A percentile compares a stretch with the other conserved stretches of the same genome.
These are phyloP conservation scores for Notothenia rossii DNA, from an alignment of 2,113 vertebrate genomes.

Conservation along the genomic window DNA sequence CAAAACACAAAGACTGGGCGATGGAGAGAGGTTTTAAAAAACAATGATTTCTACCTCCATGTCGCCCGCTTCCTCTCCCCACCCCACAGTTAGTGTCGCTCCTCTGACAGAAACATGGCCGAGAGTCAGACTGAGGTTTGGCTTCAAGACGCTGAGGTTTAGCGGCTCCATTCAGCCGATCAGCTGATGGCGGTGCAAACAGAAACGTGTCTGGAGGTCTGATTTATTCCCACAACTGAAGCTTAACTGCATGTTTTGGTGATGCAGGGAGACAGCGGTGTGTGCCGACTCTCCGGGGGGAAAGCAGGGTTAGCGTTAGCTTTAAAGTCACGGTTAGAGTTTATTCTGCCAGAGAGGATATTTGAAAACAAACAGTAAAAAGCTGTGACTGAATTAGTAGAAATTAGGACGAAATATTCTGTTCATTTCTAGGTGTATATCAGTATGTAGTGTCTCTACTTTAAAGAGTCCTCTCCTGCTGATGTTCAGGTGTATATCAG, in stretches of 20 bases:
- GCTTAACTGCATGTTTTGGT: neutral
- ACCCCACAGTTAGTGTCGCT: conserved; percentile 40
- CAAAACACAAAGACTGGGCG: conserved; percentile 14
- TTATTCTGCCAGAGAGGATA: neutral
- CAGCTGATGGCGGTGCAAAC: neutral
- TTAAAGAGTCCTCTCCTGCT: too few species aligned
- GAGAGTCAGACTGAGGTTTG: conserved; percentile 46
- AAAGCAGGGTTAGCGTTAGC: neutral
- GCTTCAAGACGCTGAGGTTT: conserved; percentile 9
- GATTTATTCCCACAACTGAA: conserved; percentile 20
- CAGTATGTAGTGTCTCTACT: too few species aligned
- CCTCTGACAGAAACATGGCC: conserved; percentile 8
- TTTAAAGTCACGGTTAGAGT: neutral
- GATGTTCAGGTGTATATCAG: too few species aligned
- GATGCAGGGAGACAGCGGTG: neutral
- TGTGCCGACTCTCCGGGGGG: neutral
- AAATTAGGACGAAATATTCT: too few species aligned
- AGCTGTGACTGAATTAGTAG: neutral
- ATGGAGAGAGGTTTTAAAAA: conserved; percentile 11
- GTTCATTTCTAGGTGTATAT: too few species aligned
- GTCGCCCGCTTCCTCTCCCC: conserved; percentile 35
- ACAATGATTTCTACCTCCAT: conserved; percentile 51
- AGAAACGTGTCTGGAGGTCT: neutral
- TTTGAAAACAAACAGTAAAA: neutral
- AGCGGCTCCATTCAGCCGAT: conserved; percentile 30